Evolutionary conservation across 1,140 invertebrate genomes (phyloP).

Genomic region (Apocrypta bakeri): DNA sequence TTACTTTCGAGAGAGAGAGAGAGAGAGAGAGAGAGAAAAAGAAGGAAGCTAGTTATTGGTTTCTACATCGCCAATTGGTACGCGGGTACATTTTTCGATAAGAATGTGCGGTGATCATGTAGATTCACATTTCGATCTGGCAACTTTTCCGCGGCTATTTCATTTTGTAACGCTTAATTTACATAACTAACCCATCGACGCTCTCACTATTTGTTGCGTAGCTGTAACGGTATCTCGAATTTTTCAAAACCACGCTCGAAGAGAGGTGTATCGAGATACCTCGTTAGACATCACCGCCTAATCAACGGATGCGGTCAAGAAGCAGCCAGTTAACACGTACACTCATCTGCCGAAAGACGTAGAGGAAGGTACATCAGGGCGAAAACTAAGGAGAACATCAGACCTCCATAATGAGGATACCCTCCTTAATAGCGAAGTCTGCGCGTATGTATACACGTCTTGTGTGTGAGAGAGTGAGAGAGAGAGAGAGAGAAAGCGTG

Average conservation of each 20-base stretch:
- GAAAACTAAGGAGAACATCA: background rate
- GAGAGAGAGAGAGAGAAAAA: no score
- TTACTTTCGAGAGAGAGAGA: background rate
- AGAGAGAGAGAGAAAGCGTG: no score
- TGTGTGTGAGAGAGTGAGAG: no score
- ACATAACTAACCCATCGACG: background rate
- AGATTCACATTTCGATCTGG: background rate
- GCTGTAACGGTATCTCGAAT: background rate
- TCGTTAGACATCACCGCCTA: background rate
- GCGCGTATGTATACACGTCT: background rate
- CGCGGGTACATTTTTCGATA: background rate
- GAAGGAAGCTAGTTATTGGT: background rate
- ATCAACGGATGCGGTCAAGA: background rate
- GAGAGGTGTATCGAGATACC: background rate
- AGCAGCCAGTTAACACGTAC: background rate
- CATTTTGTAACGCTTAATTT: background rate
- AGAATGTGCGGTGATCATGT: background rate
- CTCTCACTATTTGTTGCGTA: background rate
- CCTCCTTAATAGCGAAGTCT: background rate
- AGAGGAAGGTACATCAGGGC: background rate
- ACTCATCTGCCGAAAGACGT: background rate
- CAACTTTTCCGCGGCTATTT: background rate
- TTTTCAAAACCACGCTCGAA: background rate
- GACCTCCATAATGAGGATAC: constrained; percentile 1
- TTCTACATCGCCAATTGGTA: background rate